phyloP scores from a whole-genome alignment of 2,797 vertebrate genomes.

The Poliocrania exsul region DNA sequence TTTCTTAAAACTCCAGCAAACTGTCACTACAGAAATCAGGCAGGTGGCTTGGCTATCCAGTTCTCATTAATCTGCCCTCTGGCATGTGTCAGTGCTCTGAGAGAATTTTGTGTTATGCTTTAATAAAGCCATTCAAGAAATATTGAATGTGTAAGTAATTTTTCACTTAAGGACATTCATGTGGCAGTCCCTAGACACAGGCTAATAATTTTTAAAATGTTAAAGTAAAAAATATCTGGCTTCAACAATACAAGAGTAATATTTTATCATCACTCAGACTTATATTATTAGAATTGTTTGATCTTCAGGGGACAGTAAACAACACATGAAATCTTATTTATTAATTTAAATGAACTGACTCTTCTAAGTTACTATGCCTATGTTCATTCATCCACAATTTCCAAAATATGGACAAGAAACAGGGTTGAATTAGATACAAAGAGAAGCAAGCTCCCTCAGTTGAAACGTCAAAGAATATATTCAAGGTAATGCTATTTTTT shows the following conservation, averaged over 20 bases:
- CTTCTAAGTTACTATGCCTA: not conserved
- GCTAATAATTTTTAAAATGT: too few relatives aligned
- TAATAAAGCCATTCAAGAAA: slow-evolving; percentile 20
- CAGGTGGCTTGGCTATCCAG: not conserved
- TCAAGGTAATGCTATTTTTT: not conserved
- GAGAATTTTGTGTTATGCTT: slow-evolving; percentile 14
- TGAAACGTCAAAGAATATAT: not conserved
- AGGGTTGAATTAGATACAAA: not conserved
- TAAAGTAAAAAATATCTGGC: not conserved
- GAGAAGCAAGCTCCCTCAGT: not conserved
- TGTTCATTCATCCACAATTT: not conserved
- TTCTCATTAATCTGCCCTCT: slow-evolving; percentile 36
- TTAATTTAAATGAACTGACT: not conserved
- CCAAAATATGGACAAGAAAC: not conserved
- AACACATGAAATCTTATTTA: not conserved
- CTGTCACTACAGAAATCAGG: not conserved
- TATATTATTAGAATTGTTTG: not conserved
- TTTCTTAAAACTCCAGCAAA: slow-evolving; percentile 15
- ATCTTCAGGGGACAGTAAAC: not conserved
- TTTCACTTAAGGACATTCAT: not conserved
- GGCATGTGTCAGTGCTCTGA: not conserved
- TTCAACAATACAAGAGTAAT: not conserved
- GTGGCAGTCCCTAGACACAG: not conserved
- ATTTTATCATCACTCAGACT: not conserved
- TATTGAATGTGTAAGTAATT: slow-evolving; percentile 24